Evolutionary conservation across 2,888 invertebrate species (phyloP), one percentile per base, ranked within the genome.

Genomic region (Atethmia centrago): DNA sequence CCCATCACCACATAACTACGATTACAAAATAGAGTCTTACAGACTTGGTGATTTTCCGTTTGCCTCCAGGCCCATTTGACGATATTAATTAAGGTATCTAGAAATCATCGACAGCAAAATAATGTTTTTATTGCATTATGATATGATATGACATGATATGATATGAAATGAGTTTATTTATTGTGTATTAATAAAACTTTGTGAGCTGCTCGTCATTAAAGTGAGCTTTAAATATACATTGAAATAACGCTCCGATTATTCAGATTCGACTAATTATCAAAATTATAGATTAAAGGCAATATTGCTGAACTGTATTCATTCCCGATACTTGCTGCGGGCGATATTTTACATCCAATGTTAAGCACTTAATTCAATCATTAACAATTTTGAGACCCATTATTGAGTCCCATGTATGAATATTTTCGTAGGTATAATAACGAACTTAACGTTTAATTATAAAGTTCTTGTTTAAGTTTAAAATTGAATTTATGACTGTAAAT

Each of bases 291-390:
- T 40, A 53, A 66, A 70, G n/a, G 51, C 45, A 61, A 65, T 66
- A 68, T 55, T n/a, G 47, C 4, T 16, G 72, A 45, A 62, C 36
- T 62, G 63, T 62, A 71, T 77, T 72, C 19, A 72, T 40, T 71
- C 16, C 25, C 56, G 47, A 73, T 66, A 55, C 31, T 51, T 28
- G 77, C 76, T 28, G 28, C 61, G 7, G 61, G 77, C 69, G 19
- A 72, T 84, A 85, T 79, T 82, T 71, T n/a, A 71, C 63, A 82
- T 42, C 3, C 71, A 47, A n/a, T 58, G 51, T 76, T 74, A 76
- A 82, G 56, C 51, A 55, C 64, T 74, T 79, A 86, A 82, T 85
- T 79, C 61, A 79, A 85, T 86, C 36, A 79, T 74, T 82, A 71
- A 74, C 59, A 82, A 74, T 84, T 62, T 74, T 62, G 65, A 56